Evolutionary conservation across 1,140 invertebrate genomes (phyloP).

Genomic region (Zaprionus camerounensis): DNA sequence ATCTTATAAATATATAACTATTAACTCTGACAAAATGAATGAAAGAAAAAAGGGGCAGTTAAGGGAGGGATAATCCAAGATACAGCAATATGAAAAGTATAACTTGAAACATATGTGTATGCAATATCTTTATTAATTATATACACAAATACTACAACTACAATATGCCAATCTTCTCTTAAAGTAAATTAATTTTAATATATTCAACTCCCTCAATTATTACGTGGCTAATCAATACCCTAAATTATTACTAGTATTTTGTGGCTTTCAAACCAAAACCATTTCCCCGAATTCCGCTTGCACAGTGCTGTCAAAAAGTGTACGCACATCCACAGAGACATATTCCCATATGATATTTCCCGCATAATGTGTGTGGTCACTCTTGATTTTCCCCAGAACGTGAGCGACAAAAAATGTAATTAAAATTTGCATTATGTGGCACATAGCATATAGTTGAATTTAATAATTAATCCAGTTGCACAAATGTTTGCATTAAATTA

Average conservation of each 20-base stretch:
- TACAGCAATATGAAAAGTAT: too few relatives aligned
- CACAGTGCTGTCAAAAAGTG: constrained; percentile 13
- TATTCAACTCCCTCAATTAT: not conserved
- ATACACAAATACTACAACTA: too few relatives aligned
- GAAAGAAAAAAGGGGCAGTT: too few relatives aligned
- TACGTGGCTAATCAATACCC: not conserved
- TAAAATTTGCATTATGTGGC: constrained; percentile 42
- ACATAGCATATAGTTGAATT: constrained; percentile 21
- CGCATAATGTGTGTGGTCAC: not conserved
- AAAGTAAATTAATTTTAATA: not conserved
- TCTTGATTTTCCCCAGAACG: not conserved
- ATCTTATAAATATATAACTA: not conserved
- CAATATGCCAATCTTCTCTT: too few relatives aligned
- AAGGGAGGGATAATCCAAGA: too few relatives aligned
- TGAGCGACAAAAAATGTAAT: constrained; percentile 57
- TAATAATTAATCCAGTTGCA: constrained; percentile 65
- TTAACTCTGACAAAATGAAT: too few relatives aligned
- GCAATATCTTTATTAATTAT: too few relatives aligned
- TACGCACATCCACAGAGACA: not conserved
- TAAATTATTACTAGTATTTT: not conserved
- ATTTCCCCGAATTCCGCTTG: not conserved
- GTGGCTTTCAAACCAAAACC: not conserved
- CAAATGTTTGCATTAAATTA: constrained; percentile 75
- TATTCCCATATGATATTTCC: not conserved
- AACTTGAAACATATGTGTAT: too few relatives aligned